Evolutionary conservation across 2,797 vertebrate genomes (phyloP).

Genomic region (Pseudomugil tenellus): DNA sequence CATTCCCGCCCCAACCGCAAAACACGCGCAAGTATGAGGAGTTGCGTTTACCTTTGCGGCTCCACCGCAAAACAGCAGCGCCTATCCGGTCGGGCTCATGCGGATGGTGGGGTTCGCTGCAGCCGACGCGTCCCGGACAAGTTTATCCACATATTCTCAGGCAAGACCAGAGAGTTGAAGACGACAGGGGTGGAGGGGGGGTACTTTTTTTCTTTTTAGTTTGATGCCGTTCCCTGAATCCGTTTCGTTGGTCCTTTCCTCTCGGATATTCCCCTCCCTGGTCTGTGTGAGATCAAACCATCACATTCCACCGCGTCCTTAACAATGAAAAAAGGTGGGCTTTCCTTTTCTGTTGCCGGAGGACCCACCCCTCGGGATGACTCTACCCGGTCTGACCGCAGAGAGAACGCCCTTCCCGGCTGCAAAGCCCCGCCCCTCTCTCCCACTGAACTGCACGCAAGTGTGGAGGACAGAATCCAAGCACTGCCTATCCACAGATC

Average conservation of each 20-base stretch:
- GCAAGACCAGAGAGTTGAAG: constrained; percentile 36
- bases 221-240: constrained; percentile 21
- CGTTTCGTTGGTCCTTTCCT: constrained; percentile 58
- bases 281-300: constrained; percentile 79
- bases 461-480: constrained; percentile 34
- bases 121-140: constrained; percentile 58
- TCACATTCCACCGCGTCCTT: constrained; percentile 84
- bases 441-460: constrained; percentile 32
- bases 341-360: constrained; percentile 78
- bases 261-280: constrained; percentile 71
- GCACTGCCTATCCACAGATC: not conserved
- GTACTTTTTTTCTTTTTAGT: not conserved
- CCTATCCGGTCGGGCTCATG: constrained; percentile 67
- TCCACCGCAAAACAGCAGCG: constrained; percentile 35
- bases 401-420: constrained; percentile 84
- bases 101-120: constrained; percentile 54
- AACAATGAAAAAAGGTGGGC: constrained; percentile 87
- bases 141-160: constrained; percentile 68
- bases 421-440: constrained; percentile 77
- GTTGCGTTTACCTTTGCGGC: constrained; percentile 56
- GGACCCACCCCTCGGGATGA: constrained; percentile 82
- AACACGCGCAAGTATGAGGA: not conserved
- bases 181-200: not conserved
- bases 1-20: not conserved
- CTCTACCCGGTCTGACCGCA: constrained; percentile 80